Base-by-base conservation (phyloP, 2,888 invertebrate genomes). In the Poecilus cupreus region DNA sequence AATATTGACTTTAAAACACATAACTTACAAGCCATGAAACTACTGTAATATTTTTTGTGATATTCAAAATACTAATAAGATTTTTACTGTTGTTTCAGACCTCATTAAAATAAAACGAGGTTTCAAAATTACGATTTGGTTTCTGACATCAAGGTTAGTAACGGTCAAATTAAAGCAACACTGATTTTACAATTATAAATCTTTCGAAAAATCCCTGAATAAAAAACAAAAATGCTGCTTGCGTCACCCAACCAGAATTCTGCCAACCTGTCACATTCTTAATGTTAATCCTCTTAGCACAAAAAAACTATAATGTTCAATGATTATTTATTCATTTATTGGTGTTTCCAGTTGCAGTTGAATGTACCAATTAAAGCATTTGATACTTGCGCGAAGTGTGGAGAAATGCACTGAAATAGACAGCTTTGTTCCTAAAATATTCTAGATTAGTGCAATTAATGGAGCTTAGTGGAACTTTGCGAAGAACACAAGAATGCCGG, bases 401-500 rank as follows among this genome's bases (percentile, higher is more conserved):
- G 1, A 46, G 46, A 46, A 46, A 46, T 37, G 10, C n/a, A 8
- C 46, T 46, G 46, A 46, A 46, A 46, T 46, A 46, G 46, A 46
- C n/a, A 13, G 46, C 46, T 46, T 46, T 46, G 46, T 46, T 46
- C n/a, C 46, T 46, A 13, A 46, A 46, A 46, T 46, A 46, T 8
- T 10, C n/a, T 46, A 46, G n/a, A 46, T 46, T 46, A 46, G 46
- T 46, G 46, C n/a, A 46, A 46, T 46, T 46, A 46, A 46, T 46
- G 46, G 32, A 32, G 32, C 32, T 32, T 32, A 32, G 32, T 32
- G 4, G 6, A 8, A 32, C 6, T 13, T 46, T 46, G 46, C 1
- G n/a, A 46, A 51, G 3, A 18, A 11, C 13, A 51, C 51, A 51
- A 51, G 64, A 32, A 68, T 68, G 64, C 64, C 64, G 32, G 32